phyloP scores from a whole-genome alignment of 2,888 invertebrate genomes.

The Clanis bilineata region DNA sequence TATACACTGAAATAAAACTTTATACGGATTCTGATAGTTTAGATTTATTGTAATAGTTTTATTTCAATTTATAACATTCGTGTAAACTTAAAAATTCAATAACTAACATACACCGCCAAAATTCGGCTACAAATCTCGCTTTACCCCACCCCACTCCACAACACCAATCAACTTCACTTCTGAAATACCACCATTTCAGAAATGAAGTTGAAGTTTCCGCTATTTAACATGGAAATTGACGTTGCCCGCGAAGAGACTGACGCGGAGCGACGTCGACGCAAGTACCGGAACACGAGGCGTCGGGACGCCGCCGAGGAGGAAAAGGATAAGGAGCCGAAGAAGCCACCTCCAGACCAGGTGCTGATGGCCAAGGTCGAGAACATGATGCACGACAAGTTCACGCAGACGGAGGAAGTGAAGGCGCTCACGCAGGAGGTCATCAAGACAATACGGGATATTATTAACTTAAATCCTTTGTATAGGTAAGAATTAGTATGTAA shows the following conservation, averaged over 20 bases:
- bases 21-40: too few relatives aligned
- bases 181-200: constrained; percentile 75
- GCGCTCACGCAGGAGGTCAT: constrained; percentile 98
- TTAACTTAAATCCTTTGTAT: constrained; percentile 97
- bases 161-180: constrained; percentile 56
- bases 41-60: too few relatives aligned
- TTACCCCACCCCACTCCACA: background rate
- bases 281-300: constrained; percentile 63
- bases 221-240: constrained; percentile 91
- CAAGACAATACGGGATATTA: constrained; percentile 98
- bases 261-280: constrained; percentile 80
- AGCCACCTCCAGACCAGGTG: constrained; percentile 69
- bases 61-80: too few relatives aligned
- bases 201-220: constrained; percentile 92
- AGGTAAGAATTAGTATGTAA: too few relatives aligned
- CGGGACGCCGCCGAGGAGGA: constrained; percentile 36
- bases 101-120: too few relatives aligned
- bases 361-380: constrained; percentile 98
- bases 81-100: too few relatives aligned
- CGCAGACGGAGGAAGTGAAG: constrained; percentile 97
- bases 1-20: too few relatives aligned
- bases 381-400: constrained; percentile 92
- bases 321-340: constrained; percentile 43
- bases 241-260: constrained; percentile 90
- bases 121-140: background rate